Base-by-base conservation (phyloP, 2,888 invertebrate genomes). In the Epinotia bilunana region DNA sequence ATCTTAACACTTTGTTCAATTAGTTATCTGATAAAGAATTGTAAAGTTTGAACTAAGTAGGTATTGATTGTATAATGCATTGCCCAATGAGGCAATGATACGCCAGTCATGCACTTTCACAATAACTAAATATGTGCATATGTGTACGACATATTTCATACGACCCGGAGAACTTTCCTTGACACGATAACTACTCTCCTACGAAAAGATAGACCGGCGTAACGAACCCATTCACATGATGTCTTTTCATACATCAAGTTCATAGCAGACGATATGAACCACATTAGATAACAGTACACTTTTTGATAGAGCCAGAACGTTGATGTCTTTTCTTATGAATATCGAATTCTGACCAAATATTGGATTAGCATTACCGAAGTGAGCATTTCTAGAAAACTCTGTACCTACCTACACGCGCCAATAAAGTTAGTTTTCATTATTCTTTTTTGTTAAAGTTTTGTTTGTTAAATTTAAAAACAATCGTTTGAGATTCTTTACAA, bases 211-310 rank as follows among this genome's bases (percentile, higher is more conserved):
- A 62, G 53, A 9, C 23, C 53, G 23, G 28, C 58, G 49, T 65
- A 65, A 72, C 72, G 64, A 72, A 60, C 58, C 28, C 49, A 72
- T 72, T 72, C 72, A 65, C 58, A 49, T 57, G 58, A 65, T 65
- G 20, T 65, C 9, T 33, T 58, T 65, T 72, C 64, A 65, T 72
- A 28, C 43, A 58, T 64, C 57, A 57, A 28, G 12, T n/a, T 62
- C 39, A n/a, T 23, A 57, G 67, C 39, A 57, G 33, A 20, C 49
- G 2, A 43, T 46, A 28, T 46, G 58, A 46, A 58, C 46, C 16
- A 18, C 61, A 28, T 39, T 20, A 18, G 18, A 43, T 23, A 11
- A 23, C 16, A 55, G 3, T 6, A 39, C n/a, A n/a, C 39, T 39
- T 58, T 72, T 1, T 64, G 11, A 55, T 20, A 53, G 20, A 61